Conservation (phyloP, 1,140 invertebrate genomes). For the Aricia agestis region DNA sequence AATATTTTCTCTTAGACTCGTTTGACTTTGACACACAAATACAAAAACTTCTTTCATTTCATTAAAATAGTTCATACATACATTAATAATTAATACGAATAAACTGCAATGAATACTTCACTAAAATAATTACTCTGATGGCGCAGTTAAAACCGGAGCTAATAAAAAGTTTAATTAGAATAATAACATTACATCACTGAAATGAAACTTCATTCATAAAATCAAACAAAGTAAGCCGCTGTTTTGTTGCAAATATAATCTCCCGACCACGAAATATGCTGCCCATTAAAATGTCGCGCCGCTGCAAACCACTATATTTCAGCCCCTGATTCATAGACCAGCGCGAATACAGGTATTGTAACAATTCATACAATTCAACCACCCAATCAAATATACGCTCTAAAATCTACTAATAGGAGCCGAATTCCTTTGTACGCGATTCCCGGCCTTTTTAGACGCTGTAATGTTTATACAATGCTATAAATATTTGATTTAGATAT, state of each 20-base stretch:
- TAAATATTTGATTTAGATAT: constrained; percentile 11
- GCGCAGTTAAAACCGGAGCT: background rate
- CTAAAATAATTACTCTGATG: background rate
- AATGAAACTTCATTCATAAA: constrained; percentile 1
- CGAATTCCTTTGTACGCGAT: background rate
- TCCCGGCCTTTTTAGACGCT: background rate
- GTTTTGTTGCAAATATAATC: constrained; percentile 40
- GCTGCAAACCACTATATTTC: constrained; percentile 37
- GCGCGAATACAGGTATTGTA: constrained; percentile 23
- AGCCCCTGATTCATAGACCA: constrained; percentile 38
- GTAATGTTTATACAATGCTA: constrained; percentile 11
- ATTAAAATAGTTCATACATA: too few species aligned
- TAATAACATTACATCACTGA: background rate
- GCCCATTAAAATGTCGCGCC: constrained; percentile 46
- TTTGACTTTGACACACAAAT: too few species aligned
- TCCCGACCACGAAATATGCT: constrained; percentile 41
- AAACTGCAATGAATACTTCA: too few species aligned
- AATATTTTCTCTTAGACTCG: too few species aligned
- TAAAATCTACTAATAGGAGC: background rate
- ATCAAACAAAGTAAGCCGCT: constrained; percentile 22
- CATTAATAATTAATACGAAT: too few species aligned
- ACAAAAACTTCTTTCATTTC: too few species aligned
- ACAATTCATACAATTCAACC: constrained; percentile 20
- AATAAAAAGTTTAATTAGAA: background rate
- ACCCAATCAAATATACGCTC: background rate